Conservation (phyloP, 2,888 invertebrate genomes). For the Drosophila longiperda region DNA sequence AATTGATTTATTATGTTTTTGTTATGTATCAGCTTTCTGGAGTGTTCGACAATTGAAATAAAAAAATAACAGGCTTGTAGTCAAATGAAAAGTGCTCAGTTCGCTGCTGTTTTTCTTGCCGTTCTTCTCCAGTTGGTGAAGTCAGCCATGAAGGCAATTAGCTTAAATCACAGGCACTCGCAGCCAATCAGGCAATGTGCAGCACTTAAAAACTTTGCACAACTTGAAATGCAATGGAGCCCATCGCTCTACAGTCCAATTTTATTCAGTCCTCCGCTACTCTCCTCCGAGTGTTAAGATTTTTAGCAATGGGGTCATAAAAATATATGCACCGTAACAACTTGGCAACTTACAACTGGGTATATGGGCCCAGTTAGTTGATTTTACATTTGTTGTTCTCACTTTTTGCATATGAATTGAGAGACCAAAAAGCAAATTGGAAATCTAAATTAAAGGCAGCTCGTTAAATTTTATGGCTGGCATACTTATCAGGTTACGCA, state of each 20-base stretch:
- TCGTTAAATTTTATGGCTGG: slow-evolving; percentile 35
- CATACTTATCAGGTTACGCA: slow-evolving; percentile 59
- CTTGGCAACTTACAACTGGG: slow-evolving; percentile 55
- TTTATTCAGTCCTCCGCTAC: neutral
- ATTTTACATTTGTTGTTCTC: neutral
- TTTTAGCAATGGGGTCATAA: slow-evolving; percentile 50
- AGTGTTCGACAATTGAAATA: neutral
- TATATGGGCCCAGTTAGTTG: slow-evolving; percentile 23
- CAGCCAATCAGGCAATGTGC: slow-evolving; percentile 73
- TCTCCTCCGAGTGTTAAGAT: slow-evolving; percentile 39
- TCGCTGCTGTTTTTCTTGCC: neutral
- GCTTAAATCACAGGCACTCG: slow-evolving; percentile 62
- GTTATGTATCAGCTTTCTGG: neutral
- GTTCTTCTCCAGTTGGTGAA: neutral
- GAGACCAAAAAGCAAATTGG: slow-evolving; percentile 1
- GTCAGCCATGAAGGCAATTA: slow-evolving; percentile 58
- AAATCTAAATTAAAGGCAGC: slow-evolving; percentile 21
- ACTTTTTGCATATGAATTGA: slow-evolving; percentile 32
- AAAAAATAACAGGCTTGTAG: slow-evolving; percentile 5
- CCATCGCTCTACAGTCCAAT: neutral
- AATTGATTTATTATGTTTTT: neutral
- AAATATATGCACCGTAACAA: slow-evolving; percentile 60
- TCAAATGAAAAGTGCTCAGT: slow-evolving; percentile 20
- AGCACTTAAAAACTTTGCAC: slow-evolving; percentile 70
- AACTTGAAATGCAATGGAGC: slow-evolving; percentile 61